Percentiles rank a stretch among this genome's conserved stretches.
Evolutionary conservation across 2,113 vertebrate genomes (phyloP).

Genomic region (Lipophrys pholis): DNA sequence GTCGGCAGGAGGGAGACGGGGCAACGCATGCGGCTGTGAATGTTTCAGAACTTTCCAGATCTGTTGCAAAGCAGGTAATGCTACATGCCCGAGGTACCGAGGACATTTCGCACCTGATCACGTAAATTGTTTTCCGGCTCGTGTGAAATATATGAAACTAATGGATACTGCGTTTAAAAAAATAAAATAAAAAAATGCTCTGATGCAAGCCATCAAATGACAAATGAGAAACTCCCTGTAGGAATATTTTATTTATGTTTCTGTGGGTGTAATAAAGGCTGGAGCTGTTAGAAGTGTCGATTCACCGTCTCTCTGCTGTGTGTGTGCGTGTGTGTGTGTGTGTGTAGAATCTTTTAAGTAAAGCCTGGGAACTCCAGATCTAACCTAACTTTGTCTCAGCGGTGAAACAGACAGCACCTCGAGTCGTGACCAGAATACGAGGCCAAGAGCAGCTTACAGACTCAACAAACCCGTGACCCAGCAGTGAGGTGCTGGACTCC

Average conservation of each 20-base stretch:
- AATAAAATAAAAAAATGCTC: slow-evolving; percentile 10
- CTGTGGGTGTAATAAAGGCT: slow-evolving; percentile 11
- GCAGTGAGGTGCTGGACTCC: not conserved
- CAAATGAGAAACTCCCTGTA: slow-evolving; percentile 7
- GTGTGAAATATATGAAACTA: slow-evolving; percentile 25
- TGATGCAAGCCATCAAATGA: slow-evolving; percentile 43
- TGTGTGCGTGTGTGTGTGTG: not conserved
- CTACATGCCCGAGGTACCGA: not conserved
- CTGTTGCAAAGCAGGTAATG: not conserved
- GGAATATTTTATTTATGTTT: slow-evolving; percentile 32
- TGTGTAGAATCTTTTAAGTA: slow-evolving; percentile 27
- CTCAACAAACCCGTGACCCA: not conserved
- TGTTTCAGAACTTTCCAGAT: slow-evolving; percentile 17
- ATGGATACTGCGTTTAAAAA: slow-evolving; percentile 28
- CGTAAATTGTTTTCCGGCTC: slow-evolving; percentile 6
- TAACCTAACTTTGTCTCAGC: slow-evolving; percentile 41
- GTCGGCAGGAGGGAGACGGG: not conserved
- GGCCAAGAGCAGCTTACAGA: not conserved
- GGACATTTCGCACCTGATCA: slow-evolving; percentile 21
- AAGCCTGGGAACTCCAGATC: slow-evolving; percentile 38
- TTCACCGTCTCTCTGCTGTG: slow-evolving; percentile 18
- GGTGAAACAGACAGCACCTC: slow-evolving; percentile 17
- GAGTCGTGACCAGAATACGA: slow-evolving; percentile 20
- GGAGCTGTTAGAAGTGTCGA: slow-evolving; percentile 18
- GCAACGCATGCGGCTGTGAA: slow-evolving; percentile 15